phyloP scores from a whole-genome alignment of 2,797 vertebrate genomes.

The Syndactyla subalaris region DNA sequence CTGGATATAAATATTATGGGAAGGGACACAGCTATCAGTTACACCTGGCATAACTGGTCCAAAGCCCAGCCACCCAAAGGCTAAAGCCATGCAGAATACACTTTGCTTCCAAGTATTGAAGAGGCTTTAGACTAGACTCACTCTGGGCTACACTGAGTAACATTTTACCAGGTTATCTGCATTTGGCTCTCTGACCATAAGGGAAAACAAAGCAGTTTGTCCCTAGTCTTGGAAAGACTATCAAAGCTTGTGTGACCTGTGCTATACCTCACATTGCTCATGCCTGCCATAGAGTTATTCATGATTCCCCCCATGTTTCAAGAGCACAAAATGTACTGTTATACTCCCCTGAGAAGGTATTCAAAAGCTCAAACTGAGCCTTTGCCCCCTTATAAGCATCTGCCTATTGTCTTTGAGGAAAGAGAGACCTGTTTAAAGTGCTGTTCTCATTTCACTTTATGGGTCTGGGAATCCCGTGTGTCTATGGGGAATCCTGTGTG shows the following conservation, averaged over 20 bases:
- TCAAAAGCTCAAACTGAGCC: neutral
- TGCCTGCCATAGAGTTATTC: neutral
- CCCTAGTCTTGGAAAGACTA: neutral
- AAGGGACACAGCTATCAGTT: neutral
- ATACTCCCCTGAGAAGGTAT: neutral
- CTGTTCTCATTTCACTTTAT: neutral
- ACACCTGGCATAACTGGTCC: neutral
- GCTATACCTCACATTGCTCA: neutral
- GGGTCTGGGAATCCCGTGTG: accelerated
- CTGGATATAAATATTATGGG: neutral
- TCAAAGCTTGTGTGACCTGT: accelerated
- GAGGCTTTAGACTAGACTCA: neutral
- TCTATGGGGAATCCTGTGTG: accelerated
- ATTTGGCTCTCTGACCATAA: neutral
- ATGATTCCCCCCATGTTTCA: neutral
- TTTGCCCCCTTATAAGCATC: accelerated
- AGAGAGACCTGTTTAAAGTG: accelerated
- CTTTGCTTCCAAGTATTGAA: neutral
- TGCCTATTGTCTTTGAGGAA: neutral
- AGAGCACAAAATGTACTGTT: neutral
- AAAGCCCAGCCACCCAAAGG: neutral
- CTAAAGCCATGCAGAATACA: neutral
- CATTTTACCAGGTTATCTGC: neutral
- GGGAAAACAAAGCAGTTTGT: neutral
- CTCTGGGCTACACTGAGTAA: neutral